A percentile compares a stretch with the other conserved stretches of the same genome.
phyloP scores from a whole-genome alignment of 1,140 invertebrate genomes.

The Danaus melanippus region DNA sequence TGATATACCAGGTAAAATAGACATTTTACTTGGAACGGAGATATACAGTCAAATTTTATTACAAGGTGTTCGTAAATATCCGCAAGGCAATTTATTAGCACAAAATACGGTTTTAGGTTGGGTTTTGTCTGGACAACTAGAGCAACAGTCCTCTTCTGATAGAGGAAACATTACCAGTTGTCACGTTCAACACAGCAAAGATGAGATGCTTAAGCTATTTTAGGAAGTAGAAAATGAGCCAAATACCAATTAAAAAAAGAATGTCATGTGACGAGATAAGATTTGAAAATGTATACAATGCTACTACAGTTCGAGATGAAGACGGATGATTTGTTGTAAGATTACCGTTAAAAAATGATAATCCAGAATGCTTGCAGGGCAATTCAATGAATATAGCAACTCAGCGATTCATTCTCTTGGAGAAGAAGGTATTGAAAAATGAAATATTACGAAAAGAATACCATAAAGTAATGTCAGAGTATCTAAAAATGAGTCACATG shows the following conservation, averaged over 20 bases:
- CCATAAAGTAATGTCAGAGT: conserved; percentile 23
- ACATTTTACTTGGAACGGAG: conserved; percentile 30
- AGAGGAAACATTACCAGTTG: no score
- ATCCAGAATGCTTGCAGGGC: conserved; percentile 25
- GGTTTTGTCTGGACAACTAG: no score
- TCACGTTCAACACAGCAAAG: no score
- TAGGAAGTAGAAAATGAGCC: conserved; percentile 32
- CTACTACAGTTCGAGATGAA: conserved; percentile 23
- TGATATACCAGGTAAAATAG: conserved; percentile 21
- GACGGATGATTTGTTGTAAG: conserved; percentile 25
- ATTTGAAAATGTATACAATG: conserved; percentile 25
- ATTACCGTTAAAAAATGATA: conserved; percentile 21
- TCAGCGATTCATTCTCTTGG: no score
- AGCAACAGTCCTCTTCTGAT: no score
- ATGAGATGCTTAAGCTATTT: conserved; percentile 24
- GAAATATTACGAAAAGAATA: conserved; percentile 19
- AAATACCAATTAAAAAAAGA: conserved; percentile 15
- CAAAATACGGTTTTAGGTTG: no score
- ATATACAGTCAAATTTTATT: conserved; percentile 29
- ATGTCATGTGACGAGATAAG: conserved; percentile 17
- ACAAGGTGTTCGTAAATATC: conserved; percentile 25
- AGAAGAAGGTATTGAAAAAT: conserved; percentile 20
- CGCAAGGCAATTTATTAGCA: conserved; percentile 26
- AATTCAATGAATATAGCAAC: no score
- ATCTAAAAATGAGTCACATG: conserved; percentile 23